Evolutionary conservation across 2,113 vertebrate species (phyloP), one percentile per base, ranked within the genome.

Genomic region (Dolichallabes microphthalmus): DNA sequence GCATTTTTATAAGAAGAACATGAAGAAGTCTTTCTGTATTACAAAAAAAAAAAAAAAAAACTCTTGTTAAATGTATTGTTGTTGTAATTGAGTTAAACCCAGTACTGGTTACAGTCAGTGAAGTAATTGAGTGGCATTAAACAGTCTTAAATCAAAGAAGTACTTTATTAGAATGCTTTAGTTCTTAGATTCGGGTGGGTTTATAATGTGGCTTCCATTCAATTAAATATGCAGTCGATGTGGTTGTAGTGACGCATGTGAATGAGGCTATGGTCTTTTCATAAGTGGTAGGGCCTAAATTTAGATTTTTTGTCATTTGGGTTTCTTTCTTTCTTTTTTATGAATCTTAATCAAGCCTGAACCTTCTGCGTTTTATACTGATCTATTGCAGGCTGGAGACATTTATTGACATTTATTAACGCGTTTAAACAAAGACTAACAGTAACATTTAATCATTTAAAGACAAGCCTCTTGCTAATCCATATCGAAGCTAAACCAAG

Each of bases 61-160:
- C 32, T 88, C 83, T 84, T 85, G 86, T 87, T 86, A 87, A 90
- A 78, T 55, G 69, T 75, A 89, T 88, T 90, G 80, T 90, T 90
- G 90, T 88, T 66, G 73, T 88, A 80, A 69, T 12, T 57, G 53
- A 11, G 63, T 87, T 87, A 39, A 83, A 85, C 53, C 74, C 58
- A 89, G 61, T 35, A 80, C 69, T 66, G 39, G 39, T 66, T 82
- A 82, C 57, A 83, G 53, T 39, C 17, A 27, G 17, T 88, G 90
- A 88, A 84, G 60, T 86, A 60, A 80, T 88, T 79, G 63, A 63
- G 61, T 87, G 85, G 90, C 58, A 86, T 91, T 83, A 90, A 85
- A 88, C 25, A 58, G 66, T n/a, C 69, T 85, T 68, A 87, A 89
- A 86, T 90, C 88, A 90, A 89, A 85, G 77, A 30, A 82, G 61